Evolutionary conservation across 2,888 invertebrate species (phyloP).

Genomic region (Drosophila rubida): DNA sequence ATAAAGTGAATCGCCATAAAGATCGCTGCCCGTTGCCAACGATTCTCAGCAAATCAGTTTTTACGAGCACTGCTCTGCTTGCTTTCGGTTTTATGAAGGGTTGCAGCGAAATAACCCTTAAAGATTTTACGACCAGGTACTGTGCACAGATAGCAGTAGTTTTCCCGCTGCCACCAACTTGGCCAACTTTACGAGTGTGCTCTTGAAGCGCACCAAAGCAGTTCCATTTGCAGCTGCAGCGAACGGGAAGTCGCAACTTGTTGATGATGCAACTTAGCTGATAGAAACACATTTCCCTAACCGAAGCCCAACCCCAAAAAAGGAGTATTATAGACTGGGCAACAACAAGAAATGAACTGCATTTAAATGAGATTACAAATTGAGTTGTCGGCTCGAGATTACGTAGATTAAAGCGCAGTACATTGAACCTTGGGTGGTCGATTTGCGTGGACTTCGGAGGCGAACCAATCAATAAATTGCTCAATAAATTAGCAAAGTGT

Average conservation of each 20-base stretch:
- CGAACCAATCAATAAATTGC: constrained; percentile 34
- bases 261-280: not conserved
- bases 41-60: constrained; percentile 20
- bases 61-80: constrained; percentile 1
- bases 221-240: not conserved
- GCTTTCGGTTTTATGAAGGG: constrained; percentile 10
- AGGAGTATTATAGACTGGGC: too few relatives aligned
- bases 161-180: not conserved
- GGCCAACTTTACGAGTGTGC: not conserved
- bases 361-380: too few relatives aligned
- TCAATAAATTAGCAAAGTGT: constrained; percentile 39
- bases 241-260: not conserved
- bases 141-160: not conserved
- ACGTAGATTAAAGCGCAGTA: not conserved
- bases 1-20: constrained; percentile 15
- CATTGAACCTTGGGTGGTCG: constrained; percentile 11
- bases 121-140: constrained; percentile 15
- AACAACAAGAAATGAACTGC: too few relatives aligned
- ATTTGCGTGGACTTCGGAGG: not conserved
- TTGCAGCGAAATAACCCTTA: constrained; percentile 13
- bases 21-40: not conserved
- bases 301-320: too few relatives aligned
- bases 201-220: not conserved
- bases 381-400: too few relatives aligned
- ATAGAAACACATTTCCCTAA: too few relatives aligned